Percentiles rank a stretch among this genome's conserved stretches.
Conservation (phyloP, 1,140 invertebrate species). For the Ceratosolen solmsi region DNA sequence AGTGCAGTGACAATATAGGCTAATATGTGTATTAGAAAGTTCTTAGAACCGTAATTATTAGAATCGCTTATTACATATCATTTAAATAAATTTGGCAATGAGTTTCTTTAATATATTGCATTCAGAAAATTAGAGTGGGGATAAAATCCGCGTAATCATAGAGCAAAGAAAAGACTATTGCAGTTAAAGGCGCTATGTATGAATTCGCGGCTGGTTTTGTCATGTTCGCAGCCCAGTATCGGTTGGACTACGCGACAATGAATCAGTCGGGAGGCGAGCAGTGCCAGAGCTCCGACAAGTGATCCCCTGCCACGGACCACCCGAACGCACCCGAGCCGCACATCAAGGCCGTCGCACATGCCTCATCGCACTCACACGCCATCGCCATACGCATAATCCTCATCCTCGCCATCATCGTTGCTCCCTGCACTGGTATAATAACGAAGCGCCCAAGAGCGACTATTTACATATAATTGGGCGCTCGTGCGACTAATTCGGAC, state of each 20-base stretch:
- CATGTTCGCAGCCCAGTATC: constrained; percentile 70
- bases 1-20: too few species aligned
- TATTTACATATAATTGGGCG: not conserved
- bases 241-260: constrained; percentile 71
- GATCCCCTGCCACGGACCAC: constrained; percentile 69
- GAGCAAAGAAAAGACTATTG: too few species aligned
- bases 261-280: constrained; percentile 66
- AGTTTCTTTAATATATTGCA: too few species aligned
- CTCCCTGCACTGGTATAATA: constrained; percentile 44
- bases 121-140: too few species aligned
- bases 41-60: too few species aligned
- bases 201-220: not conserved
- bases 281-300: constrained; percentile 72
- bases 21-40: too few species aligned
- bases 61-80: too few species aligned
- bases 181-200: too few species aligned
- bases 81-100: too few species aligned
- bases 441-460: constrained; percentile 44
- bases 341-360: not conserved
- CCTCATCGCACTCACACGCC: constrained; percentile 35
- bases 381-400: constrained; percentile 53
- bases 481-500: constrained; percentile 7
- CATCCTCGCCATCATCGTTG: constrained; percentile 30
- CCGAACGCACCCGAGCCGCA: constrained; percentile 22
- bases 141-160: too few species aligned